Evolutionary conservation across 2,113 vertebrate genomes (phyloP).

Genomic region (Sinocyclocheilus grahami): DNA sequence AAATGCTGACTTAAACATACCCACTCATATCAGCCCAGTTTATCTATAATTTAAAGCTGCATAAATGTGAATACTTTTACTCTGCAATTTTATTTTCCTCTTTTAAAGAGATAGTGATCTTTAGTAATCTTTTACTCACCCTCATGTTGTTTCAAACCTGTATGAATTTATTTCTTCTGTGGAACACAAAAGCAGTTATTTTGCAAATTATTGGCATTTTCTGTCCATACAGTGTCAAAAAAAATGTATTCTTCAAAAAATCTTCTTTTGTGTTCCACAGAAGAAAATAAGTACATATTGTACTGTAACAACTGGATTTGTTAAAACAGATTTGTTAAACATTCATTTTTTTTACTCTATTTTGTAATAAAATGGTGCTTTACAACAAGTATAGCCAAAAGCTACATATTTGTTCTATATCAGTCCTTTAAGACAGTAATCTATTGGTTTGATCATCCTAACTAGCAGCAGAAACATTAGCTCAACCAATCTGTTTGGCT

Average conservation of each 20-base stretch:
- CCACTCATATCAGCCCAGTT: not conserved
- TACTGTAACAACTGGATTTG: not conserved
- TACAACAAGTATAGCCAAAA: not conserved
- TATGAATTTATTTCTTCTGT: not conserved
- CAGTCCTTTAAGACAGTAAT: not conserved
- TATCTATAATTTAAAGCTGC: not conserved
- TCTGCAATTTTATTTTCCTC: not conserved
- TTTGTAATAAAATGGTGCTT: not conserved
- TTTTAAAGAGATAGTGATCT: not conserved
- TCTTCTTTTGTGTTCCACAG: not conserved
- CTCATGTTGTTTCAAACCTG: not conserved
- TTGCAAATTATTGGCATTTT: not conserved
- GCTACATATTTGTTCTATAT: not conserved
- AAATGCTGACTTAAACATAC: not conserved
- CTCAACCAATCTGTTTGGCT: not conserved
- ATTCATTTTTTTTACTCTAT: too few species aligned
- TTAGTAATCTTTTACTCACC: not conserved
- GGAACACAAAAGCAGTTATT: not conserved
- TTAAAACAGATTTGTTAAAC: too few species aligned
- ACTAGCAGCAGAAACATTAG: not conserved
- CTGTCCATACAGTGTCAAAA: not conserved
- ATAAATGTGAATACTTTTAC: conserved; percentile 3
- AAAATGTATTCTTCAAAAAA: not conserved
- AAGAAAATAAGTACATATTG: not conserved
- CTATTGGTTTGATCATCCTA: not conserved